Evolutionary conservation across 1,140 invertebrate species (phyloP).

Genomic region (Hyposmocoma kahamanoa): DNA sequence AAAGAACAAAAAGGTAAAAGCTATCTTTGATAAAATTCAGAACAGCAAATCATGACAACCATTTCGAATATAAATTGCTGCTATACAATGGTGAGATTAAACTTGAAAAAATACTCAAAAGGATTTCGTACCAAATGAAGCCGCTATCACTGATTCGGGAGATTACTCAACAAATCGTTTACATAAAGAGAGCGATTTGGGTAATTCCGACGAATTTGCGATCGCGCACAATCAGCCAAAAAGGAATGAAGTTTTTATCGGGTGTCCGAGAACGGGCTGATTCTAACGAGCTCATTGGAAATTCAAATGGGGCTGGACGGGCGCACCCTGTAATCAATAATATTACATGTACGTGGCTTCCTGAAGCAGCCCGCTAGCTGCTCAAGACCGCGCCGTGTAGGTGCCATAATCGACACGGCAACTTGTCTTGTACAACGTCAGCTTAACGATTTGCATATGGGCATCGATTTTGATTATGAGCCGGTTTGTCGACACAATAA

Average conservation of each 20-base stretch:
- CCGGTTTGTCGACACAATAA: not conserved
- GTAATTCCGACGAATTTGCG: slow-evolving; percentile 35
- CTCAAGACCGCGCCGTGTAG: not conserved
- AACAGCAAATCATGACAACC: too few relatives aligned
- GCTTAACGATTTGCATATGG: too few relatives aligned
- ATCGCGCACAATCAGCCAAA: slow-evolving; percentile 46
- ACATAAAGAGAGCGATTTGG: slow-evolving; percentile 43
- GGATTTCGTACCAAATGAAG: slow-evolving; percentile 1
- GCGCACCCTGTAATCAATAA: slow-evolving; percentile 66
- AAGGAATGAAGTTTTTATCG: slow-evolving; percentile 60
- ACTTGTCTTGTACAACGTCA: too few relatives aligned
- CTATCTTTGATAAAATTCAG: too few relatives aligned
- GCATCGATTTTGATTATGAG: not conserved
- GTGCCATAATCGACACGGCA: too few relatives aligned
- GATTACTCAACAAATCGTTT: slow-evolving; percentile 28
- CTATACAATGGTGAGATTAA: not conserved
- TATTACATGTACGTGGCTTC: slow-evolving; percentile 68
- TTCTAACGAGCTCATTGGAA: slow-evolving; percentile 69
- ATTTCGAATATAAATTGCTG: not conserved
- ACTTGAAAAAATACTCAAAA: not conserved
- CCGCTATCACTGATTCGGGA: slow-evolving; percentile 1
- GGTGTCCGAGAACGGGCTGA: slow-evolving; percentile 40
- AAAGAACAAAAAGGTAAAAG: too few relatives aligned
- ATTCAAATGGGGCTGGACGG: slow-evolving; percentile 64
- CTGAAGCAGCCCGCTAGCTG: slow-evolving; percentile 27